A percentile compares a stretch with the other conserved stretches of the same genome.
Evolutionary conservation across 2,113 vertebrate species (phyloP).

Genomic region (Dasyurus viverrinus): DNA sequence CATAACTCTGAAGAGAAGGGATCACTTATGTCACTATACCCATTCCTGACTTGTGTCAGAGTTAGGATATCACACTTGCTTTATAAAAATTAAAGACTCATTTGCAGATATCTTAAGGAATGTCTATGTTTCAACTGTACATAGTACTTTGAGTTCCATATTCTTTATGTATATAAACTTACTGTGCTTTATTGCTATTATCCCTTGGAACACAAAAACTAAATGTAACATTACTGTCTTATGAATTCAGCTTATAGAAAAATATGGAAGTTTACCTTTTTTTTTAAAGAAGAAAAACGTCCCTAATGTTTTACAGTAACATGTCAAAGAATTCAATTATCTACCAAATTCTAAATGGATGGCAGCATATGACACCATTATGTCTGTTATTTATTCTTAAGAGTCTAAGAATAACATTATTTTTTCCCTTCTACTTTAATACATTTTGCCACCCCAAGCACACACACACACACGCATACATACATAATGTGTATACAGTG

Average conservation of each 20-base stretch:
- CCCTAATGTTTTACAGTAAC: slow-evolving; percentile 2
- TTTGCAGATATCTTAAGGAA: too few relatives aligned
- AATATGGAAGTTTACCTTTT: slow-evolving; percentile 10
- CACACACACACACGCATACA: neutral
- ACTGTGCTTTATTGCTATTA: neutral
- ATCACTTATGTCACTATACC: neutral
- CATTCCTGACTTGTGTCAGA: too few relatives aligned
- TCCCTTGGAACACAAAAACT: neutral
- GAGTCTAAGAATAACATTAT: neutral
- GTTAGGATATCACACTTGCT: too few relatives aligned
- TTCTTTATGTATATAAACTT: neutral
- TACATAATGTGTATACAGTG: too few relatives aligned
- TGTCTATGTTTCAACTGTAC: neutral
- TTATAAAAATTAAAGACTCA: too few relatives aligned
- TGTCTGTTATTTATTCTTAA: neutral
- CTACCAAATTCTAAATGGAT: slow-evolving; percentile 6
- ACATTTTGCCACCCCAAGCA: neutral
- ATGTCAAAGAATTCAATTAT: slow-evolving; percentile 5
- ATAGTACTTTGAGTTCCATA: neutral
- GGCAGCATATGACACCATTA: neutral
- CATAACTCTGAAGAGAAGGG: slow-evolving; percentile 36
- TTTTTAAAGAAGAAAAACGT: neutral
- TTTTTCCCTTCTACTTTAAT: neutral
- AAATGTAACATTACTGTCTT: neutral
- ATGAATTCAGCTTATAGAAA: slow-evolving; percentile 13